These are phyloP conservation scores for Clivina fossor DNA, from an alignment of 2,888 invertebrate genomes.

Conservation along the genomic window DNA sequence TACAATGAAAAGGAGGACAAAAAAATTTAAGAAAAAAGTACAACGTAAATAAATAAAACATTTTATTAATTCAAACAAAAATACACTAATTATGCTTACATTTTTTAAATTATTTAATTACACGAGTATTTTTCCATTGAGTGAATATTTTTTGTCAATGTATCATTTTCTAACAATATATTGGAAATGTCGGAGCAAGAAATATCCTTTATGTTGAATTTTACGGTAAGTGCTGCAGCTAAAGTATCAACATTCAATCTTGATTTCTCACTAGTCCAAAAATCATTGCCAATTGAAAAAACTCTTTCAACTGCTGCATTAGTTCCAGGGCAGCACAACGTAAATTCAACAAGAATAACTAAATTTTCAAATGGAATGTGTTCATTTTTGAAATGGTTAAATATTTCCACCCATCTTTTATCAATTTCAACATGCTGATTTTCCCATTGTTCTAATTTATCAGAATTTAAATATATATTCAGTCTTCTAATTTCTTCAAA, in stretches of 20 bases:
- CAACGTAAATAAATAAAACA: too few species aligned
- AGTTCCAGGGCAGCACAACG: slow-evolving; percentile 32
- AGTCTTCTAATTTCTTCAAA: slow-evolving; percentile 32
- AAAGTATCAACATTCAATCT: slow-evolving; percentile 29
- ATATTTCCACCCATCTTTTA: slow-evolving; percentile 36
- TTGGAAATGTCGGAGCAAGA: slow-evolving; percentile 27
- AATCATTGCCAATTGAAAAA: slow-evolving; percentile 35
- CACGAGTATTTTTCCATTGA: slow-evolving; percentile 22
- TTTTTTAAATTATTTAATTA: slow-evolving; percentile 12
- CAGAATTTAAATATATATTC: slow-evolving; percentile 36
- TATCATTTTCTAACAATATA: slow-evolving; percentile 23
- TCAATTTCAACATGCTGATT: slow-evolving; percentile 37
- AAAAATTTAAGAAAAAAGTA: too few species aligned
- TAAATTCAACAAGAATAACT: slow-evolving; percentile 35
- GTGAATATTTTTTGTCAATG: slow-evolving; percentile 29
- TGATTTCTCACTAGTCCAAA: slow-evolving; percentile 34
- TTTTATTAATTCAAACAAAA: too few species aligned
- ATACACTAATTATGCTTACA: too few species aligned
- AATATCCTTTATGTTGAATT: slow-evolving; percentile 29
- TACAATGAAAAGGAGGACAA: too few species aligned
- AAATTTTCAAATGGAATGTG: slow-evolving; percentile 37
- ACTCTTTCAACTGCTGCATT: slow-evolving; percentile 18
- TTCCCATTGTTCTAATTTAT: slow-evolving; percentile 36
- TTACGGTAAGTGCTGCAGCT: slow-evolving; percentile 24
- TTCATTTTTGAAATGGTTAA: slow-evolving; percentile 37